These are phyloP conservation scores for Diaphora mendica DNA, from an alignment of 2,888 invertebrate species.

Conservation along the genomic window DNA sequence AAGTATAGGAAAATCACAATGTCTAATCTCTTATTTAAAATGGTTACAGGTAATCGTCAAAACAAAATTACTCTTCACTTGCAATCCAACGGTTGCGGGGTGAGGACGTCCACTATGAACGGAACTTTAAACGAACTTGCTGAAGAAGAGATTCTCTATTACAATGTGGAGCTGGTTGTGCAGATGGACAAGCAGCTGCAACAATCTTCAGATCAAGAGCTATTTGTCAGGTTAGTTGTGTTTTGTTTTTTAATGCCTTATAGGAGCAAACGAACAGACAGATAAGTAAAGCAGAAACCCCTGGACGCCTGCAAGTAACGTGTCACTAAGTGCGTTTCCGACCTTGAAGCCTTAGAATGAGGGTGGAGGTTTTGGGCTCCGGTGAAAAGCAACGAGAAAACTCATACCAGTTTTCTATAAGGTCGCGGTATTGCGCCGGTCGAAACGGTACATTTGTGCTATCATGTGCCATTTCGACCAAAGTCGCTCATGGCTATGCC, in stretches of 20 bases:
- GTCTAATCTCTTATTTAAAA: background rate
- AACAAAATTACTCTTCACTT: slow-evolving; percentile 81
- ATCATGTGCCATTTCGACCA: too few species aligned
- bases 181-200: slow-evolving; percentile 92
- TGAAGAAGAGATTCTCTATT: slow-evolving; percentile 85
- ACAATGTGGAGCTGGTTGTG: slow-evolving; percentile 89
- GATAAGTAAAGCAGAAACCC: too few species aligned
- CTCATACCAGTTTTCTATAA: too few species aligned
- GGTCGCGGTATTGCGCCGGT: too few species aligned
- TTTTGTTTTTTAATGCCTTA: background rate
- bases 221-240: slow-evolving; percentile 78
- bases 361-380: too few species aligned
- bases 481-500: too few species aligned
- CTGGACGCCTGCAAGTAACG: too few species aligned
- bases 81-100: slow-evolving; percentile 90
- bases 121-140: slow-evolving; percentile 70
- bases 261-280: too few species aligned
- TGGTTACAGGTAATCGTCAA: slow-evolving; percentile 76
- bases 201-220: slow-evolving; percentile 90
- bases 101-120: slow-evolving; percentile 85
- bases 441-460: too few species aligned
- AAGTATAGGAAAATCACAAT: background rate
- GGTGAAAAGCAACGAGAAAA: too few species aligned
- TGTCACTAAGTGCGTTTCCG: too few species aligned
- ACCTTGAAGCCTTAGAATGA: too few species aligned